Percentiles rank a stretch among this genome's conserved stretches.
Evolutionary conservation across 1,140 invertebrate genomes (phyloP).

Genomic region (Idris sp.): DNA sequence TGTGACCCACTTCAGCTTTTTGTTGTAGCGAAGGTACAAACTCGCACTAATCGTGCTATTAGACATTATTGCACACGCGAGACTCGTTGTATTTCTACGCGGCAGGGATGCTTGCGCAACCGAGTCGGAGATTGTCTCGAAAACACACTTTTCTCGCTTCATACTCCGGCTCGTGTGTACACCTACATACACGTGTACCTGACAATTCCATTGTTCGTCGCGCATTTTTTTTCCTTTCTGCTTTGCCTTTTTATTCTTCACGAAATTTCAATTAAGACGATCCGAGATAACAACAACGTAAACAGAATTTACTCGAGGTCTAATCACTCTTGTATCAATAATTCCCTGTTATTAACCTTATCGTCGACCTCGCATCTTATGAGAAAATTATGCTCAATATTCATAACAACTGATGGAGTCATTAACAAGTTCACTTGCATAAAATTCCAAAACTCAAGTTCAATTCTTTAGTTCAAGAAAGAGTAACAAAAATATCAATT

Average conservation of each 20-base stretch:
- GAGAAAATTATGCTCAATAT: conserved; percentile 33
- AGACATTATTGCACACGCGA: conserved; percentile 59
- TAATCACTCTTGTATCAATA: conserved; percentile 44
- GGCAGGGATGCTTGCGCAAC: conserved; percentile 52
- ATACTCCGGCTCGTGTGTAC: conserved; percentile 10
- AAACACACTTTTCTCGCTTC: conserved; percentile 55
- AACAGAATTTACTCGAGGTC: conserved; percentile 11
- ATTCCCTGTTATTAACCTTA: conserved; percentile 48
- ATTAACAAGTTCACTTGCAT: conserved; percentile 7
- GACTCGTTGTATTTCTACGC: conserved; percentile 51
- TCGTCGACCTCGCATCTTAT: conserved; percentile 27
- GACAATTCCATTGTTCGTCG: conserved; percentile 60
- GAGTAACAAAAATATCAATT: too few relatives aligned
- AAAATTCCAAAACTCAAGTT: too few relatives aligned
- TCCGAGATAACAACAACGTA: conserved; percentile 26
- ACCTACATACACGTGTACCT: conserved; percentile 42
- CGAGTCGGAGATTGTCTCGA: conserved; percentile 40
- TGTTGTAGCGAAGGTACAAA: conserved; percentile 59
- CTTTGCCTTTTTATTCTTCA: conserved; percentile 19
- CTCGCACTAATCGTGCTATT: conserved; percentile 60
- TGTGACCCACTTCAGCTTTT: conserved; percentile 59
- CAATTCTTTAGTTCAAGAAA: too few relatives aligned
- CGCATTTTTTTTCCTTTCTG: conserved; percentile 4
- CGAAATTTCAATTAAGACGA: conserved; percentile 58
- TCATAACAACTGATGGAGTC: conserved; percentile 12